Percentiles rank a stretch among this genome's conserved stretches.
Conservation (phyloP, 2,888 invertebrate species). For the Merodon equestris region DNA sequence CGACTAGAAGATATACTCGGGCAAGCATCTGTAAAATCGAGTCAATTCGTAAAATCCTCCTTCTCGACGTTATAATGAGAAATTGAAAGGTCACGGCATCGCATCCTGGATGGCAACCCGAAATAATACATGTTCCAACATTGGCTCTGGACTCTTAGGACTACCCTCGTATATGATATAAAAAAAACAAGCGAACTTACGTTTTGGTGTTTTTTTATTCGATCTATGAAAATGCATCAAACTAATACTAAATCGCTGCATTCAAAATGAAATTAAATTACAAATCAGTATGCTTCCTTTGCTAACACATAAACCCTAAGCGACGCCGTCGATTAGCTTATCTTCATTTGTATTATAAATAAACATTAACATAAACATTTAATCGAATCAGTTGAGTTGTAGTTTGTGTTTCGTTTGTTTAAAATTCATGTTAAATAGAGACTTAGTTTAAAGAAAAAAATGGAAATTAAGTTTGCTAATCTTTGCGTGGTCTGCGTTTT, state of each 20-base stretch:
- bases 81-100: too few species aligned
- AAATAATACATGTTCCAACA: too few species aligned
- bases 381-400: slow-evolving; percentile 27
- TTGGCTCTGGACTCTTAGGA: too few species aligned
- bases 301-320: slow-evolving; percentile 42
- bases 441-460: slow-evolving; percentile 46
- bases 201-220: slow-evolving; percentile 41
- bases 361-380: slow-evolving; percentile 58
- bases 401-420: slow-evolving; percentile 31
- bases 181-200: not conserved
- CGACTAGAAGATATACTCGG: too few species aligned
- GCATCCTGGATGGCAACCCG: too few species aligned
- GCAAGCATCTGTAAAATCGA: too few species aligned
- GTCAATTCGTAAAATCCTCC: too few species aligned
- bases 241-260: slow-evolving; percentile 65
- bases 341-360: slow-evolving; percentile 41
- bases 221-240: slow-evolving; percentile 61
- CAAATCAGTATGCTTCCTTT: slow-evolving; percentile 36
- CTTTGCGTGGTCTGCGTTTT: slow-evolving; percentile 77
- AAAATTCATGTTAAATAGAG: slow-evolving; percentile 63
- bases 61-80: too few species aligned
- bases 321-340: slow-evolving; percentile 52
- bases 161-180: too few species aligned
- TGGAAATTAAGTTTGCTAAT: slow-evolving; percentile 70
- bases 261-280: slow-evolving; percentile 55